phyloP scores from a whole-genome alignment of 2,888 invertebrate genomes.

The Troides aeacus region DNA sequence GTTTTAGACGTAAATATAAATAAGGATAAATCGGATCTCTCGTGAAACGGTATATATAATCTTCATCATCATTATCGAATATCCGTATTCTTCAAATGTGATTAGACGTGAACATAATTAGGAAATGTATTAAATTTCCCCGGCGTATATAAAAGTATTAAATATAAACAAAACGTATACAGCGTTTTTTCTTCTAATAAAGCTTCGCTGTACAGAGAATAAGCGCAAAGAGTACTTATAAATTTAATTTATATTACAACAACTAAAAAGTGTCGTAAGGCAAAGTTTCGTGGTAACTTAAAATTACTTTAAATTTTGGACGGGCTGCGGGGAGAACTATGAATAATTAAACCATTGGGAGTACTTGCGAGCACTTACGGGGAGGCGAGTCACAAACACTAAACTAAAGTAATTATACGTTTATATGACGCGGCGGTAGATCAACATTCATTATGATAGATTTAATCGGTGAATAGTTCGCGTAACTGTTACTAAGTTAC shows the following conservation, averaged over 20 bases:
- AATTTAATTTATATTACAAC: constrained; percentile 4
- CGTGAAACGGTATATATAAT: background rate
- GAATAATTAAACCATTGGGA: constrained; percentile 21
- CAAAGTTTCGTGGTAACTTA: constrained; percentile 10
- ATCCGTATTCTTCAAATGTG: background rate
- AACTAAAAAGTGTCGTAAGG: constrained; percentile 3
- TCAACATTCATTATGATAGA: too few relatives aligned
- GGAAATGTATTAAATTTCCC: background rate
- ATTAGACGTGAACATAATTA: background rate
- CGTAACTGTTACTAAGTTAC: too few relatives aligned
- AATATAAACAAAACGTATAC: background rate
- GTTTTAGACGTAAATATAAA: background rate
- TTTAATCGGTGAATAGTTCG: too few relatives aligned
- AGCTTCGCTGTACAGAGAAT: too few relatives aligned
- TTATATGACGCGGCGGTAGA: too few relatives aligned
- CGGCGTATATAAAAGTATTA: background rate
- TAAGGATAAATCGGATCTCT: background rate
- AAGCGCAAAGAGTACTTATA: background rate
- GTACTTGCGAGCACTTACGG: constrained; percentile 15
- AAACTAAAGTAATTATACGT: constrained; percentile 6
- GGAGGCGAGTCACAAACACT: constrained; percentile 1
- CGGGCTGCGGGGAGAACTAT: constrained; percentile 17
- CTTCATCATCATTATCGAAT: background rate
- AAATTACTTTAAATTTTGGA: constrained; percentile 18
- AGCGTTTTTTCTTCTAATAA: background rate